Evolutionary conservation across 2,797 vertebrate species (phyloP).

Genomic region (Enteromius anoplus): DNA sequence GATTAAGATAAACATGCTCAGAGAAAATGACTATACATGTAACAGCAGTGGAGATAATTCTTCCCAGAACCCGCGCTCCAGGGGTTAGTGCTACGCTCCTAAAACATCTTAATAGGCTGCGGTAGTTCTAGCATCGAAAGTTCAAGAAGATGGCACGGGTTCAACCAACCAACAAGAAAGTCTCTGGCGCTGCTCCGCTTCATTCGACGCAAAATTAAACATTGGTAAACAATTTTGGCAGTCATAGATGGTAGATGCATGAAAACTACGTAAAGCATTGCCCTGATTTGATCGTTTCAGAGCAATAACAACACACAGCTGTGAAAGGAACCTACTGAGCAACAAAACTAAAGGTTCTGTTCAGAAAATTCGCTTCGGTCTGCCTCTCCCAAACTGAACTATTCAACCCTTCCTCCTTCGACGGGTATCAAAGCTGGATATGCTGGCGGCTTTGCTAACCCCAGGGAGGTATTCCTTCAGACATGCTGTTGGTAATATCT

Average conservation of each 20-base stretch:
- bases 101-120: slow-evolving; percentile 24
- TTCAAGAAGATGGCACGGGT: slow-evolving; percentile 34
- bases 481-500: slow-evolving; percentile 75
- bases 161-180: slow-evolving; percentile 27
- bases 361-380: slow-evolving; percentile 53
- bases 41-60: slow-evolving; percentile 20
- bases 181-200: neutral
- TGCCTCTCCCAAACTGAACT: slow-evolving; percentile 69
- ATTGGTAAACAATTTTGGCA: slow-evolving; percentile 29
- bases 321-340: slow-evolving; percentile 4
- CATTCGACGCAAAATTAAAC: slow-evolving; percentile 36
- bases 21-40: slow-evolving; percentile 54
- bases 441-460: slow-evolving; percentile 64
- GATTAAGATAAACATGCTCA: slow-evolving; percentile 6
- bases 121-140: slow-evolving; percentile 19
- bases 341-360: slow-evolving; percentile 23
- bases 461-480: slow-evolving; percentile 72
- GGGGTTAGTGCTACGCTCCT: slow-evolving; percentile 17
- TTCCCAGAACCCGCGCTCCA: slow-evolving; percentile 30
- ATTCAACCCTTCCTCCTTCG: slow-evolving; percentile 66
- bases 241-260: neutral
- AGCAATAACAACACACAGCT: slow-evolving; percentile 32
- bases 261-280: slow-evolving; percentile 13
- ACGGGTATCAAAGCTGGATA: slow-evolving; percentile 65
- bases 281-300: slow-evolving; percentile 8